Evolutionary conservation across 2,888 invertebrate species (phyloP).

Genomic region (Autographa pulchrina): DNA sequence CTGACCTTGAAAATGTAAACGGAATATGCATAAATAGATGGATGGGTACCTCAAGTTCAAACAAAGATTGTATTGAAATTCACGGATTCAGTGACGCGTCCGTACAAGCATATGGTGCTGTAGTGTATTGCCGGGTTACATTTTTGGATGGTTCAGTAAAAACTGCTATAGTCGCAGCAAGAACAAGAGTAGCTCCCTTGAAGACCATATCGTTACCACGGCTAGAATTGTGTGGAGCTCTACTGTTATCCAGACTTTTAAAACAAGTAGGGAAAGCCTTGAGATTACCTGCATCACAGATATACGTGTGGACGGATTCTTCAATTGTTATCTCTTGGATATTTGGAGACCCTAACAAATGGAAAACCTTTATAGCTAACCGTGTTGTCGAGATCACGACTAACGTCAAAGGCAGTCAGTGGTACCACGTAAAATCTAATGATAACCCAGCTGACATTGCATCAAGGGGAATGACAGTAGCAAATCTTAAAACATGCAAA

Average conservation of each 20-base stretch:
- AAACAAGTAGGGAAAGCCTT: slow-evolving; percentile 8
- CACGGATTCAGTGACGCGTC: slow-evolving; percentile 20
- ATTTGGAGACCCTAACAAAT: slow-evolving; percentile 47
- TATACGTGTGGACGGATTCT: slow-evolving; percentile 61
- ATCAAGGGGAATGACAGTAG: slow-evolving; percentile 38
- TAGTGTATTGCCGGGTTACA: background rate
- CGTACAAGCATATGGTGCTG: slow-evolving; percentile 11
- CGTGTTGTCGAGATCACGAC: slow-evolving; percentile 35
- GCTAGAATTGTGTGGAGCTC: slow-evolving; percentile 15
- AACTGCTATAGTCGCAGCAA: slow-evolving; percentile 4
- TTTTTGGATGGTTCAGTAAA: background rate
- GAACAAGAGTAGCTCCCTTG: slow-evolving; percentile 21
- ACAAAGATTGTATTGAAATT: slow-evolving; percentile 2
- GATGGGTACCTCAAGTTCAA: background rate
- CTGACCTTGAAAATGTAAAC: slow-evolving; percentile 29
- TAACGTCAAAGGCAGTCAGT: slow-evolving; percentile 16
- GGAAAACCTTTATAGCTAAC: slow-evolving; percentile 57
- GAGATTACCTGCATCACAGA: slow-evolving; percentile 16
- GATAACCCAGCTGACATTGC: slow-evolving; percentile 53
- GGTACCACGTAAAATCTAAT: slow-evolving; percentile 34
- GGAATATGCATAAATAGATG: slow-evolving; percentile 9
- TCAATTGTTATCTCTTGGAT: slow-evolving; percentile 57
- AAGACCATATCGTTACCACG: slow-evolving; percentile 16
- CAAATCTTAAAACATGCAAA: slow-evolving; percentile 22
- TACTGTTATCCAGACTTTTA: slow-evolving; percentile 8